Percentiles rank a stretch among this genome's conserved stretches.
Evolutionary conservation across 2,888 invertebrate species (phyloP).

Genomic region (Salpingus planirostris): DNA sequence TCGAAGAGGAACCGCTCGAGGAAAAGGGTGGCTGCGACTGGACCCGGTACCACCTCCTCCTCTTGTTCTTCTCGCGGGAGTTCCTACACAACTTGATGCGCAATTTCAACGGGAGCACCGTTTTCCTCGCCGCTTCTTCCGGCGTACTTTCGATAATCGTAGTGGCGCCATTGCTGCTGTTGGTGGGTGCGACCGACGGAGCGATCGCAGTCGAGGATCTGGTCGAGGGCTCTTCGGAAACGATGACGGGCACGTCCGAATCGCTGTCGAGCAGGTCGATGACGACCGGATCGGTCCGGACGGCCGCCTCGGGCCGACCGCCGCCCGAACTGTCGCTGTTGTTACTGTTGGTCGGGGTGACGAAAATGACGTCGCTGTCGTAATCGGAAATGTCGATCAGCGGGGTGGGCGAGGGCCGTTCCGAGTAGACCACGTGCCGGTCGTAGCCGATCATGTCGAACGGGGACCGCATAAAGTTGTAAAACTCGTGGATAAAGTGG

Average conservation of each 20-base stretch:
- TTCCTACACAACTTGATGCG: no score
- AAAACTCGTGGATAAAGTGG: conserved; percentile 86
- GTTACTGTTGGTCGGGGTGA: conserved; percentile 22
- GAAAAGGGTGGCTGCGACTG: no score
- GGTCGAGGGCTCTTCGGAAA: conserved; percentile 23
- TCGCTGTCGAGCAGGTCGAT: conserved; percentile 29
- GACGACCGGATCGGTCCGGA: conserved; percentile 24
- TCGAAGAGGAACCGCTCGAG: no score
- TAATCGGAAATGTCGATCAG: conserved; percentile 28
- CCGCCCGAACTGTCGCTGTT: conserved; percentile 5
- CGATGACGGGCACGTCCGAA: conserved; percentile 31
- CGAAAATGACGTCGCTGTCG: conserved; percentile 37
- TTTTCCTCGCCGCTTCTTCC: background rate
- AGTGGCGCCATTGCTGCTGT: no score
- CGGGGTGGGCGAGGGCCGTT: conserved; percentile 17
- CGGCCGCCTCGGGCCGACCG: background rate
- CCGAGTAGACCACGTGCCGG: conserved; percentile 58
- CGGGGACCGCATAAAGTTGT: conserved; percentile 77
- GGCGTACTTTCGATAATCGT: background rate
- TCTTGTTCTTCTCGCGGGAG: background rate
- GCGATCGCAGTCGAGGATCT: no score
- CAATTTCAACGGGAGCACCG: no score
- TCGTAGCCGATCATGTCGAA: conserved; percentile 81
- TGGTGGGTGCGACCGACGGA: no score
- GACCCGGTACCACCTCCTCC: background rate